Conservation (phyloP, 2,113 vertebrate species). For the Paraplagusia blochii region DNA sequence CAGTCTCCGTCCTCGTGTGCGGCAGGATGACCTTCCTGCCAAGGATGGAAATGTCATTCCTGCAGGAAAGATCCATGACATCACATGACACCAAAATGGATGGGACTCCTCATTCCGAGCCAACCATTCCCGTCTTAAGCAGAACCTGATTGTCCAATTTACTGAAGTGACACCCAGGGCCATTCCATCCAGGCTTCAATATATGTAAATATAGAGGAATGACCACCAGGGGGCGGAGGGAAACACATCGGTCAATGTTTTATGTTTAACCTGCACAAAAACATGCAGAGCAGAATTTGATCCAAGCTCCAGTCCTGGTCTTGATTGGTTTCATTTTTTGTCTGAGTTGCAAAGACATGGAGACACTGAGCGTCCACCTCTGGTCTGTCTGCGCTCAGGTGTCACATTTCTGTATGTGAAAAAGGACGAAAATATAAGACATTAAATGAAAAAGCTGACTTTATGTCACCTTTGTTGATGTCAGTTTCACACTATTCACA, state of each 20-base stretch:
- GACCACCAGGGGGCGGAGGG: background rate
- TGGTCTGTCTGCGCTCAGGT: background rate
- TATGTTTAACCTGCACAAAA: background rate
- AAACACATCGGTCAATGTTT: conserved; percentile 4
- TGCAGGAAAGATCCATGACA: background rate
- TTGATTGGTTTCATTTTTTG: conserved; percentile 8
- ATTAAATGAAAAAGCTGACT: too few species aligned
- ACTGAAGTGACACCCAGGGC: background rate
- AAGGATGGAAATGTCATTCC: conserved; percentile 26
- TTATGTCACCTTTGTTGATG: too few species aligned
- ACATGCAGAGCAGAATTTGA: background rate
- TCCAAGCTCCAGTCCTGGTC: background rate
- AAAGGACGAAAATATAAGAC: background rate
- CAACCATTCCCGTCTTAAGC: conserved; percentile 6
- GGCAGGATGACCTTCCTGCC: conserved; percentile 51
- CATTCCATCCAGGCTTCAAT: too few species aligned
- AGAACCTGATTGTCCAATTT: background rate
- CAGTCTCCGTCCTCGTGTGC: conserved; percentile 28
- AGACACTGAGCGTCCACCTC: background rate
- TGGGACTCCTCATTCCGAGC: background rate
- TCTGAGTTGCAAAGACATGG: background rate
- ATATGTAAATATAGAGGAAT: conserved; percentile 2
- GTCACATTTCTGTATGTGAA: background rate
- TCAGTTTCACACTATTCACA: too few species aligned
- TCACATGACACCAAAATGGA: background rate